A percentile compares a stretch with the other conserved stretches of the same genome.
These are phyloP conservation scores for Ephestia elutella DNA, from an alignment of 1,140 invertebrate genomes.

Conservation along the genomic window DNA sequence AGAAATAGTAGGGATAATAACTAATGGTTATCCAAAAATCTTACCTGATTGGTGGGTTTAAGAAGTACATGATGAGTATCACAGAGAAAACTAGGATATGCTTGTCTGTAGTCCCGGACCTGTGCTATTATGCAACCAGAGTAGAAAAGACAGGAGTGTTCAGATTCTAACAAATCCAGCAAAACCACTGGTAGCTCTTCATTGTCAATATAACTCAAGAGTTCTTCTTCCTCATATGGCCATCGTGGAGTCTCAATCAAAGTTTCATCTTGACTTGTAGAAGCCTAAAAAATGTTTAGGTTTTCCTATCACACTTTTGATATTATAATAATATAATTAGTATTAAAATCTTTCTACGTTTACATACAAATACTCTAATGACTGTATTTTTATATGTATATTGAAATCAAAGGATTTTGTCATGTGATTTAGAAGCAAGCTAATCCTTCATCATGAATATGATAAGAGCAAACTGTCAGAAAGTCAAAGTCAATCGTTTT, in stretches of 20 bases:
- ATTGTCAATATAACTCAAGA: constrained; percentile 87
- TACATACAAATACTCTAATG: too few species aligned
- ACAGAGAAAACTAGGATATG: constrained; percentile 80
- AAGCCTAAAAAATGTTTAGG: constrained; percentile 36
- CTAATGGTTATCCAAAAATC: constrained; percentile 12
- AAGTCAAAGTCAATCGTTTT: too few species aligned
- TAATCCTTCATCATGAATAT: too few species aligned
- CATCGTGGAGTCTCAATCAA: constrained; percentile 83
- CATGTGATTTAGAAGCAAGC: too few species aligned
- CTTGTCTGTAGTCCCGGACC: constrained; percentile 90
- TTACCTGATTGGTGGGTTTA: constrained; percentile 89
- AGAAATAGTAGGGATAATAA: too few species aligned
- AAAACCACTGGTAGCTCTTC: constrained; percentile 90
- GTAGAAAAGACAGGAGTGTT: constrained; percentile 89
- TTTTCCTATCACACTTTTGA: background rate
- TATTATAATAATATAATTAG: too few species aligned
- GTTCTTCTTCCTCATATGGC: constrained; percentile 85
- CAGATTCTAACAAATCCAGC: constrained; percentile 87
- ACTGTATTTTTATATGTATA: too few species aligned
- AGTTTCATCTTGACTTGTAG: constrained; percentile 74
- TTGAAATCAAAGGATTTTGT: too few species aligned
- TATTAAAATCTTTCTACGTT: too few species aligned
- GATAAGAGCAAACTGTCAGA: too few species aligned
- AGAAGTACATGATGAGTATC: constrained; percentile 90
- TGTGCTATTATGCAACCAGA: constrained; percentile 94